Evolutionary conservation across 2,113 vertebrate species (phyloP), one percentile per base, ranked within the genome.

Genomic region (Brachirus orientalis): DNA sequence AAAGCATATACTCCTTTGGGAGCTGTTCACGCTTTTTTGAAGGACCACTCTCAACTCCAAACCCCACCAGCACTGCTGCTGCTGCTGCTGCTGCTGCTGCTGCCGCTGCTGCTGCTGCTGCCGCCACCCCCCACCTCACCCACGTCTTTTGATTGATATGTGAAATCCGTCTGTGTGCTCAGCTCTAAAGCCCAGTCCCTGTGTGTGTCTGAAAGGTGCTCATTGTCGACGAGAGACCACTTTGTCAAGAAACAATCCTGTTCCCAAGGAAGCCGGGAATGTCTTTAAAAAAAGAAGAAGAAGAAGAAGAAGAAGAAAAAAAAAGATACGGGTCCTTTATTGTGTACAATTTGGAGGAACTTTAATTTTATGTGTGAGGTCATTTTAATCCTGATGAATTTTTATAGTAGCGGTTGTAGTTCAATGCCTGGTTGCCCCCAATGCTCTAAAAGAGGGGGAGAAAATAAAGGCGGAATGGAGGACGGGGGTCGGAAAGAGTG

Each of bases 321-420:
- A 6, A 28, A 92, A 92, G 92, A 93, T 93, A 93, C 90, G 91
- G 88, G 86, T 86, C 82, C 90, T 43, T 80, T 89, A 91, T 92
- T 93, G 92, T 91, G 88, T 85, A 90, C 90, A 90, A 28, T 28
- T 28, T 91, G 82, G 84, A 89, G 64, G 77, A 91, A 93, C 91
- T 92, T 94, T 94, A 90, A 93, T 94, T 94, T 94, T 92, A 91
- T 82, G 91, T 93, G 92, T 94, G 92, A 93, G 93, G 93, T 92
- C 92, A 92, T 94, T 93, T 93, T 94, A 94, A 94, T 94, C 93
- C 93, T 93, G 92, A 93, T 94, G 90, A 92, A 92, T 94, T 94
- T 94, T 94, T 92, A 93, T 92, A 90, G 92, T 83, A 84, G 85
- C 90, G 67, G 81, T 86, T 89, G 88, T 88, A 85, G 82, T 91